Percentiles rank a stretch among this genome's conserved stretches.
These are phyloP conservation scores for Diachasmimorpha longicaudata DNA, from an alignment of 1,140 invertebrate genomes.

Conservation along the genomic window DNA sequence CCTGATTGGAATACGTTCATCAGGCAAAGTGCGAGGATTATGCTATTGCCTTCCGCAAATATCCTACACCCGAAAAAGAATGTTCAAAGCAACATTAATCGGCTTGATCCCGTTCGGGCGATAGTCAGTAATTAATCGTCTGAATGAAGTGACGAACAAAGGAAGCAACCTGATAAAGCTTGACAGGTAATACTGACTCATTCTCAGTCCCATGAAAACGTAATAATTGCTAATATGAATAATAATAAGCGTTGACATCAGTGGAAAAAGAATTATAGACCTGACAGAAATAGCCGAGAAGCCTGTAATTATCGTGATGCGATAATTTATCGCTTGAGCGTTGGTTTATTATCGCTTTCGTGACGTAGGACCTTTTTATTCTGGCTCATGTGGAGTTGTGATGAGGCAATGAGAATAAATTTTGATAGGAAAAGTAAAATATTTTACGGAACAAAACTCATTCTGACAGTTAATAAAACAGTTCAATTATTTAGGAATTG, in stretches of 20 bases:
- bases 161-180: background rate
- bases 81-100: background rate
- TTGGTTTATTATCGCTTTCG: background rate
- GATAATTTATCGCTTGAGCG: background rate
- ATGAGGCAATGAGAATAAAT: too few species aligned
- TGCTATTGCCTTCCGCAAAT: constrained; percentile 12
- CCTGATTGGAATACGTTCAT: constrained; percentile 13
- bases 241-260: background rate
- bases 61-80: background rate
- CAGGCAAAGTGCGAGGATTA: constrained; percentile 23
- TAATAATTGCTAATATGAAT: background rate
- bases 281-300: background rate
- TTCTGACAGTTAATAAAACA: too few species aligned
- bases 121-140: background rate
- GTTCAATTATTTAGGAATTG: too few species aligned
- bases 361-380: background rate
- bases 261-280: background rate
- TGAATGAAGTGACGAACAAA: background rate
- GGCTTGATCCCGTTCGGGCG: too few species aligned
- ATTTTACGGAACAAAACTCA: too few species aligned
- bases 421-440: too few species aligned
- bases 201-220: background rate
- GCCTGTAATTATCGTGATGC: background rate
- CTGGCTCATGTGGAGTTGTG: background rate
- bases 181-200: background rate